Evolutionary conservation across 2,888 invertebrate genomes (phyloP).

Genomic region (Arctia plantaginis): DNA sequence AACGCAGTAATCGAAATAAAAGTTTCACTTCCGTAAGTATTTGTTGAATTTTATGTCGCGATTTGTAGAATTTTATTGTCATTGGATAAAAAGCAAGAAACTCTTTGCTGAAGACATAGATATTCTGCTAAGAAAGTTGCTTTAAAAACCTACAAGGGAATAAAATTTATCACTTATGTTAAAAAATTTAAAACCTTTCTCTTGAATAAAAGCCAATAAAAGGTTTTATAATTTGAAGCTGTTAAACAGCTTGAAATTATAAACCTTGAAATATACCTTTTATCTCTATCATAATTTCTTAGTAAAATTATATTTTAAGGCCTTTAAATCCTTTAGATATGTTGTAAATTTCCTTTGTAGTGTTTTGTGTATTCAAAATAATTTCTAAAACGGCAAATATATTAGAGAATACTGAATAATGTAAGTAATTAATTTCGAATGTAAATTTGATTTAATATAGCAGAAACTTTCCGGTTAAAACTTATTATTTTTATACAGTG

Average conservation of each 20-base stretch:
- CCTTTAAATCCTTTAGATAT: too few relatives aligned
- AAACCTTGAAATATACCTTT: too few relatives aligned
- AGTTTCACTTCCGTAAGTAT: neutral
- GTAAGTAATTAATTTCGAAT: neutral
- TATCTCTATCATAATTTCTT: too few relatives aligned
- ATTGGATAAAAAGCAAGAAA: neutral
- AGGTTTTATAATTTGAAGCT: too few relatives aligned
- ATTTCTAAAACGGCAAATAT: too few relatives aligned
- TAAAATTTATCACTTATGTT: neutral
- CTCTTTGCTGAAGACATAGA: neutral
- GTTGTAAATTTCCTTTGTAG: too few relatives aligned
- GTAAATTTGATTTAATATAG: neutral
- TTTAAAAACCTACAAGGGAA: neutral
- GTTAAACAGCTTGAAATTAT: too few relatives aligned
- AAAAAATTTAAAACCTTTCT: neutral
- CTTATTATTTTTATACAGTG: neutral
- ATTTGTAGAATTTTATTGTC: neutral
- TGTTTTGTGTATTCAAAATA: too few relatives aligned
- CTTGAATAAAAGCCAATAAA: too few relatives aligned
- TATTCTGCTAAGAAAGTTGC: neutral
- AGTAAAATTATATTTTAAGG: too few relatives aligned
- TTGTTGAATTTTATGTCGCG: neutral
- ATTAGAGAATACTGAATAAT: too few relatives aligned
- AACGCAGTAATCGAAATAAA: neutral
- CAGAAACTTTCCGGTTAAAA: neutral